These are phyloP conservation scores for Muscina levida DNA, from an alignment of 2,888 invertebrate species.

Conservation along the genomic window DNA sequence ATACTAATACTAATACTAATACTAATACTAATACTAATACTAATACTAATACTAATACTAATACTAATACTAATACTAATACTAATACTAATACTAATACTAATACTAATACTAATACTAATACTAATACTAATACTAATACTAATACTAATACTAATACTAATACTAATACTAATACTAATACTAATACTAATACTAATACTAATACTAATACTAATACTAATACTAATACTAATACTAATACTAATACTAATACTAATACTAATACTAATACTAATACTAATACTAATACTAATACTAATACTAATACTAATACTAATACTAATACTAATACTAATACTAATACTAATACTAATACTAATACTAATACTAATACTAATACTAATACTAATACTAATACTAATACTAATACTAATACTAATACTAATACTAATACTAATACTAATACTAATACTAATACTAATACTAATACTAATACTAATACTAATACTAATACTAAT, in stretches of 20 bases:
- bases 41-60: conserved; percentile 10
- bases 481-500: conserved; percentile 10
- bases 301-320: conserved; percentile 10
- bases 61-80: conserved; percentile 10
- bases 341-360: conserved; percentile 10
- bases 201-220: conserved; percentile 10
- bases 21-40: conserved; percentile 10
- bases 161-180: conserved; percentile 10
- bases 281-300: conserved; percentile 10
- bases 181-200: conserved; percentile 10
- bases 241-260: conserved; percentile 10
- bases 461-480: conserved; percentile 10
- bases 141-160: conserved; percentile 10
- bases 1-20: conserved; percentile 10
- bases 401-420: conserved; percentile 10
- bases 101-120: conserved; percentile 10
- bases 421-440: conserved; percentile 10
- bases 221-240: conserved; percentile 10
- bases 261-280: conserved; percentile 10
- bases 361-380: conserved; percentile 10
- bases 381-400: conserved; percentile 10
- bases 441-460: conserved; percentile 10
- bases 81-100: conserved; percentile 10
- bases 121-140: conserved; percentile 10
- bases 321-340: conserved; percentile 10